phyloP scores from a whole-genome alignment of 2,113 vertebrate species.

The Amphiprion percula region DNA sequence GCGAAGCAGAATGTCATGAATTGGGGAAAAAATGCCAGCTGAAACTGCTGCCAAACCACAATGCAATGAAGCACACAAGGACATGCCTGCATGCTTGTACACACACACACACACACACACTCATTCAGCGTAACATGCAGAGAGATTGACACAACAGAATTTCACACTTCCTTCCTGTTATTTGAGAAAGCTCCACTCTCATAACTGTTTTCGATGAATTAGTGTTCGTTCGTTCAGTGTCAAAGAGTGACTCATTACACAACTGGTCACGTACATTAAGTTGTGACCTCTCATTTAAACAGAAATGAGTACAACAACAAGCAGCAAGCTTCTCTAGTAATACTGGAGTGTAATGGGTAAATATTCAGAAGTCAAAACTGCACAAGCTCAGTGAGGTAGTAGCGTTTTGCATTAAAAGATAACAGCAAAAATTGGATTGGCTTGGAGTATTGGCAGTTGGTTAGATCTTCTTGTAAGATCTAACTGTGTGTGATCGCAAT shows the following conservation, averaged over 20 bases:
- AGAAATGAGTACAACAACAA: background rate
- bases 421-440: background rate
- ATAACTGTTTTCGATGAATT: background rate
- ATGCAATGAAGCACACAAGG: background rate
- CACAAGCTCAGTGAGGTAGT: background rate
- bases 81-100: background rate
- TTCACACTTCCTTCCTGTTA: conserved; percentile 58
- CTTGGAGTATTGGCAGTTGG: background rate
- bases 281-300: background rate
- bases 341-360: too few species aligned
- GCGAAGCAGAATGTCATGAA: conserved; percentile 1
- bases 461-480: background rate
- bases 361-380: background rate
- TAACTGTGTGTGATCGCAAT: background rate
- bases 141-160: conserved; percentile 11
- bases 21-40: background rate
- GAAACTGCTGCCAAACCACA: conserved; percentile 12
- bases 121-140: background rate
- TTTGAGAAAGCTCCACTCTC: conserved; percentile 9
- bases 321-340: too few species aligned
- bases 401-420: background rate
- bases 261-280: background rate
- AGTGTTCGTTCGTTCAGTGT: background rate
- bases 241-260: conserved; percentile 28
- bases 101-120: too few species aligned